A percentile compares a stretch with the other conserved stretches of the same genome.
These are phyloP conservation scores for Paratrypauchen microcephalus DNA, from an alignment of 2,797 vertebrate species.

Conservation along the genomic window DNA sequence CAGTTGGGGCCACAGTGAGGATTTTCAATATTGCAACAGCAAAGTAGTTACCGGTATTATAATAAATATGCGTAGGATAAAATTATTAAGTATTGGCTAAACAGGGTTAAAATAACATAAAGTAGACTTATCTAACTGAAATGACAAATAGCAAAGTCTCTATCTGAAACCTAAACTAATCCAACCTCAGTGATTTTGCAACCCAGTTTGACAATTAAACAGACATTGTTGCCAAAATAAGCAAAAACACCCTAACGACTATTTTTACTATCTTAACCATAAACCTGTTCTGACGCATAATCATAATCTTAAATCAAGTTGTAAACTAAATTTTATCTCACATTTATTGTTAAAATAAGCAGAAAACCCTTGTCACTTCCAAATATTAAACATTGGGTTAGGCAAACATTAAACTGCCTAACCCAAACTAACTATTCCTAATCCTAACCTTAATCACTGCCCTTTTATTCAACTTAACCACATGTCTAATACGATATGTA, in stretches of 20 bases:
- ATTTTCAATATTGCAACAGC: no score
- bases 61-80: no score
- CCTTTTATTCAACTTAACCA: background rate
- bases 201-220: background rate
- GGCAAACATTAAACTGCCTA: background rate
- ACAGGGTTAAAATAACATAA: no score
- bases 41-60: no score
- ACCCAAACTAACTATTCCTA: background rate
- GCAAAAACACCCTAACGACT: background rate
- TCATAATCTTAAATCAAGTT: background rate
- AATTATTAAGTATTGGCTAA: no score
- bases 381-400: background rate
- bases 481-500: background rate
- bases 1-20: no score
- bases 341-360: background rate
- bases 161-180: no score
- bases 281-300: background rate
- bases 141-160: no score
- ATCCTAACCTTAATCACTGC: background rate
- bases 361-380: background rate
- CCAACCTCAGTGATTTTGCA: background rate
- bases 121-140: no score
- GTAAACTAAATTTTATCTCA: background rate
- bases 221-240: background rate
- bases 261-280: background rate